Conservation (phyloP, 2,113 vertebrate species). For the Phaetusa simplex region DNA sequence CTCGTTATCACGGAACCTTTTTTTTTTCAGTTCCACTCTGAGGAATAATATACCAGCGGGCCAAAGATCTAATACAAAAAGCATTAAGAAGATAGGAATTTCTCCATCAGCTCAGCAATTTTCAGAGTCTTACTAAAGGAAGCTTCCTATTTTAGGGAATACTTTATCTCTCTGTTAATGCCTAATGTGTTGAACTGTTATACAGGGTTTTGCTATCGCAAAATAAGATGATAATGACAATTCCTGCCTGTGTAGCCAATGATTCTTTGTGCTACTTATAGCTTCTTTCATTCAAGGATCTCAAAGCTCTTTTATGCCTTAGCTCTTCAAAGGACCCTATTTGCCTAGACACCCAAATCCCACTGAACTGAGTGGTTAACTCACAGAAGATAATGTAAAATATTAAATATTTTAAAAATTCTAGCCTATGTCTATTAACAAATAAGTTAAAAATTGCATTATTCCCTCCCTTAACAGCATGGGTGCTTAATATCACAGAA, state of each 20-base stretch:
- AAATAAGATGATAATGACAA: conserved; percentile 47
- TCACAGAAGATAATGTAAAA: background rate
- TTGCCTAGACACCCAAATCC: conserved; percentile 13
- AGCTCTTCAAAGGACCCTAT: conserved; percentile 25
- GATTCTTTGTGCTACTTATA: conserved; percentile 47
- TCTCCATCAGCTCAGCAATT: conserved; percentile 43
- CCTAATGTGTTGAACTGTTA: conserved; percentile 35
- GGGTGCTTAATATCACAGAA: background rate
- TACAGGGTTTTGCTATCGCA: conserved; percentile 31
- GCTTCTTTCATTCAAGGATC: conserved; percentile 31
- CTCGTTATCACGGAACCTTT: background rate
- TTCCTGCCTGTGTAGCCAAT: background rate
- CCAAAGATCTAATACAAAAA: conserved; percentile 44
- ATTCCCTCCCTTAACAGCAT: background rate
- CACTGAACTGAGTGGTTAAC: background rate
- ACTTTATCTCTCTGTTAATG: conserved; percentile 50
- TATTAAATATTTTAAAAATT: background rate
- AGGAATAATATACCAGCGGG: background rate
- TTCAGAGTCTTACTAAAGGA: conserved; percentile 12
- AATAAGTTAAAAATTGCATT: background rate
- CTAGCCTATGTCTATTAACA: background rate
- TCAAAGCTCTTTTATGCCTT: conserved; percentile 32
- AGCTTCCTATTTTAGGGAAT: conserved; percentile 24
- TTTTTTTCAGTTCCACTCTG: background rate
- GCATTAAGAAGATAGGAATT: conserved; percentile 43